These are phyloP conservation scores for Callionymus lyra DNA, from an alignment of 2,113 vertebrate genomes.

Conservation along the genomic window DNA sequence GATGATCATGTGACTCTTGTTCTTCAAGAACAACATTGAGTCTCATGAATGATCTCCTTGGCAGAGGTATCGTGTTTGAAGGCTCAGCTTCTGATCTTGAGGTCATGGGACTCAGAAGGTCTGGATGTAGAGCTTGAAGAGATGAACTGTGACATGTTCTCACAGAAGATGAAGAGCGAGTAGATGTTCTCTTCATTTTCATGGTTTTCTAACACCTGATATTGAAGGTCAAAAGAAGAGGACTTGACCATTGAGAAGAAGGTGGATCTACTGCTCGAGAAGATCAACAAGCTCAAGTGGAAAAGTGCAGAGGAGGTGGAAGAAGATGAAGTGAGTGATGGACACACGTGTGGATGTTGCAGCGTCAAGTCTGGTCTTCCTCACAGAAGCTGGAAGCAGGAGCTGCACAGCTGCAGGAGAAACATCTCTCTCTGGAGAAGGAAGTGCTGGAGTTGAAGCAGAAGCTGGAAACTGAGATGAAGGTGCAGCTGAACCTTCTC, in stretches of 20 bases:
- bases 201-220: not conserved
- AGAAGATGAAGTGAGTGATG: slow-evolving; percentile 58
- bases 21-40: too few species aligned
- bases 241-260: slow-evolving; percentile 81
- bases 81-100: too few species aligned
- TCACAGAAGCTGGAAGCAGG: slow-evolving; percentile 53
- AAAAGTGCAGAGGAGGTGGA: slow-evolving; percentile 71
- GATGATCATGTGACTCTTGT: too few species aligned
- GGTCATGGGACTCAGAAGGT: too few species aligned
- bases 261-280: slow-evolving; percentile 86
- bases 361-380: slow-evolving; percentile 1
- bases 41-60: too few species aligned
- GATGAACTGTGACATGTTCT: too few species aligned
- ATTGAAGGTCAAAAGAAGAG: slow-evolving; percentile 77
- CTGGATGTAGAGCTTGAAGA: too few species aligned
- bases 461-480: slow-evolving; percentile 74
- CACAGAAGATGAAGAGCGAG: too few species aligned
- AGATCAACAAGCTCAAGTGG: slow-evolving; percentile 86
- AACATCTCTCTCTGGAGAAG: slow-evolving; percentile 69
- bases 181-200: too few species aligned
- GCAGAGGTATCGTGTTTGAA: too few species aligned
- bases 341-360: slow-evolving; percentile 8
- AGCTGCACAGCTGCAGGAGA: slow-evolving; percentile 68
- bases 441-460: slow-evolving; percentile 73
- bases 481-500: slow-evolving; percentile 42